Base-by-base conservation (phyloP, 2,888 invertebrate species). In the Microdon myrmicae region DNA sequence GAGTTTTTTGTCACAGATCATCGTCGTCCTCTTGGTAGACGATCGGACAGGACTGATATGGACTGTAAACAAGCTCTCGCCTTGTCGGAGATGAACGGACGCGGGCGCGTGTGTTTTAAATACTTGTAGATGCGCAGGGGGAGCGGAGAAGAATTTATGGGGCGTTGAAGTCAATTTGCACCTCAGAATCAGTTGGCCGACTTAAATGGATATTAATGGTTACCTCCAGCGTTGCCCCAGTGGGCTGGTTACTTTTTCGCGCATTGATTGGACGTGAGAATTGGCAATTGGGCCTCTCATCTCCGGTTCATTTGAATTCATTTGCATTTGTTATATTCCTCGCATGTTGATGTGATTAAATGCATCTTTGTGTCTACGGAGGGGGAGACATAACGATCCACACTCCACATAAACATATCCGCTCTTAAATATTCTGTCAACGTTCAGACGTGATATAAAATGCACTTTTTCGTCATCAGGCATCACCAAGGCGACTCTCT, bases 151-250 rank as follows among this genome's bases (percentile, higher is more conserved):
- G 67, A 53, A 67, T 68, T 68, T 68, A 68, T 68, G 68, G 66
- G 68, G 68, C 68, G 68, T 61, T 66, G 66, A 53, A 68, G 68
- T 67, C 66, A 68, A 68, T 68, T 68, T 67, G 66, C 68, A 67
- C 68, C 60, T 67, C 55, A 37, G 51, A 67, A 67, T 47, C 55
- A 60, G 60, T 61, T 56, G 53, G 22, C 45, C 25, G 45, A 61
- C 68, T 67, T 58, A 67, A 68, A 68, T 68, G 67, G 67, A 53
- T 60, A 60, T 53, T 51, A 67, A 61, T 66, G 66, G 66, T 48
- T 58, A 64, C 64, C 67, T 59, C 53, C 55, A 60, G 61, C 53
- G 26, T 41, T 41, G 48, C 31, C 51, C 19, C 39, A 28, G 37
- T 41, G 39, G 56, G 56, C 56, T 64, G 61, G 61, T 45, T 44